Evolutionary conservation across 2,888 invertebrate species (phyloP).

Genomic region (Luperina nickerlii): DNA sequence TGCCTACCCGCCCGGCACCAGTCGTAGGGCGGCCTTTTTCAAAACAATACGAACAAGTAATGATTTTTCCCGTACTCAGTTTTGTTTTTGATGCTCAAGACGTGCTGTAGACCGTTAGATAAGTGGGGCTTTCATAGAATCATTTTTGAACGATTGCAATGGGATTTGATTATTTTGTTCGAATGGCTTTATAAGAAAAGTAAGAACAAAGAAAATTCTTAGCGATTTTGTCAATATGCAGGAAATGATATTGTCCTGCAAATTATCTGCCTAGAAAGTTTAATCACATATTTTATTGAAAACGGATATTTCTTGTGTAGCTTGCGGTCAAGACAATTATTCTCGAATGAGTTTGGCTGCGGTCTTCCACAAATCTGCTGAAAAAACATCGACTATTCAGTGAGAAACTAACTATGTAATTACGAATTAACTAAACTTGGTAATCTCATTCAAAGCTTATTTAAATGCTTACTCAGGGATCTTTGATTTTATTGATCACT

Average conservation of each 20-base stretch:
- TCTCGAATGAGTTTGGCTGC: not conserved
- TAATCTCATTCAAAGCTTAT: not conserved
- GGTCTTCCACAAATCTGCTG: not conserved
- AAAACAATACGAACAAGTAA: slow-evolving; percentile 84
- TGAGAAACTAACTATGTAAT: not conserved
- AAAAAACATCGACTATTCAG: not conserved
- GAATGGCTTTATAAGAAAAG: slow-evolving; percentile 24
- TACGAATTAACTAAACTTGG: slow-evolving; percentile 10
- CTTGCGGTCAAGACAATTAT: not conserved
- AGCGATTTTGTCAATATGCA: not conserved
- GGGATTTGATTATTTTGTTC: slow-evolving; percentile 44
- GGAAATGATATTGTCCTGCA: not conserved
- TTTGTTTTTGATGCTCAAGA: slow-evolving; percentile 69
- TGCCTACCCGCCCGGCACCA: slow-evolving; percentile 79
- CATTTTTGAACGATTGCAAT: slow-evolving; percentile 49
- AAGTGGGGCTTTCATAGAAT: slow-evolving; percentile 53
- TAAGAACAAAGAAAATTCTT: not conserved
- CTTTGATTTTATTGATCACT: not conserved
- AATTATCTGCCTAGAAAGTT: not conserved
- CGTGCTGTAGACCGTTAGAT: slow-evolving; percentile 60
- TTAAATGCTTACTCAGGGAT: not conserved
- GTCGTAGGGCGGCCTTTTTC: slow-evolving; percentile 84
- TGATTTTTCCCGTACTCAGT: slow-evolving; percentile 69
- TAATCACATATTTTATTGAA: not conserved
- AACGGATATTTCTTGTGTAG: not conserved